phyloP scores from a whole-genome alignment of 2,888 invertebrate genomes.

The Ophion costatus region DNA sequence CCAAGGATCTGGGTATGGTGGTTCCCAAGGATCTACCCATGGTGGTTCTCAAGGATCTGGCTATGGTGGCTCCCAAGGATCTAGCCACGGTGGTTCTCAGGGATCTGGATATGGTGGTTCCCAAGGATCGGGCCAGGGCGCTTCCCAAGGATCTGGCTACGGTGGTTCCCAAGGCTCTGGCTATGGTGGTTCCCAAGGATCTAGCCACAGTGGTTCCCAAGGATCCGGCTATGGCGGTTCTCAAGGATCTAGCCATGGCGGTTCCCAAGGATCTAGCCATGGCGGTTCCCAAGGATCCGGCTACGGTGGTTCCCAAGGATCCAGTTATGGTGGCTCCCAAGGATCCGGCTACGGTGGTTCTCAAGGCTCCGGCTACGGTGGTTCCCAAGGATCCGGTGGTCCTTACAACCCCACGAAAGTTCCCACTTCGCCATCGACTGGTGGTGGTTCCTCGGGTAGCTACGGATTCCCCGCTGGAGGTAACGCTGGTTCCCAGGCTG shows the following conservation, averaged over 20 bases:
- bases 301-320: slow-evolving; percentile 12
- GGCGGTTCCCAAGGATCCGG: slow-evolving; percentile 4
- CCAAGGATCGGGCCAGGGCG: slow-evolving; percentile 12
- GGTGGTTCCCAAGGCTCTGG: slow-evolving; percentile 21
- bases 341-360: slow-evolving; percentile 37
- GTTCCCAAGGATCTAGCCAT: slow-evolving; percentile 1
- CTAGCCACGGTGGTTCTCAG: slow-evolving; percentile 12
- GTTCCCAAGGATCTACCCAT: slow-evolving; percentile 10
- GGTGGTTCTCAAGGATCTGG: slow-evolving; percentile 14
- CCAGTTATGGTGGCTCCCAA: slow-evolving; percentile 19
- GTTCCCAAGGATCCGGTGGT: slow-evolving; percentile 27
- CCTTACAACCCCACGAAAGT: slow-evolving; percentile 44
- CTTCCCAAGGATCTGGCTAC: slow-evolving; percentile 39
- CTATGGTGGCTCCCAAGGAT: slow-evolving; percentile 9
- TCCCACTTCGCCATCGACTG: slow-evolving; percentile 7
- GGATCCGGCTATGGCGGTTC: slow-evolving; percentile 16
- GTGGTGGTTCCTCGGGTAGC: slow-evolving; percentile 45
- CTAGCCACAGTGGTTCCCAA: slow-evolving; percentile 6
- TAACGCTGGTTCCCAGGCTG: slow-evolving; percentile 15
- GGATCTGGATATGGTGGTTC: slow-evolving; percentile 30
- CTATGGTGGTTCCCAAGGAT: slow-evolving; percentile 22
- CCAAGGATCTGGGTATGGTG: slow-evolving; percentile 20
- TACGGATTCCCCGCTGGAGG: slow-evolving; percentile 29
- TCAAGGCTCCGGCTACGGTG: slow-evolving; percentile 25
- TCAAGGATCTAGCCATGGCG: slow-evolving; percentile 1